Conservation (phyloP, 2,888 invertebrate genomes). For the Cryptophagus acutangulus region DNA sequence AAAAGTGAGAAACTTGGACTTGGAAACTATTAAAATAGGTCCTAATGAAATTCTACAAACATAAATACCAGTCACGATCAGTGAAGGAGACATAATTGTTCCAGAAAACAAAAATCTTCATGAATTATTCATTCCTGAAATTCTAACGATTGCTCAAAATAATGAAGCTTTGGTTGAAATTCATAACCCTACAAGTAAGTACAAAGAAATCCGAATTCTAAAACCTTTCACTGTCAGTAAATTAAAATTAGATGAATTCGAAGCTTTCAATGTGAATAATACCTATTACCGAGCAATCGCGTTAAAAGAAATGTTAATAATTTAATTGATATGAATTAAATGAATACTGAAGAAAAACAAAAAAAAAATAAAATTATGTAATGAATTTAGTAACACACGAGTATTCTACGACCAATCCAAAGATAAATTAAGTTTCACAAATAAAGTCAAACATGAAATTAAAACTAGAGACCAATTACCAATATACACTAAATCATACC, state of each 20-base stretch:
- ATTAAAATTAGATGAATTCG: no score
- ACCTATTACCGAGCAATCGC: background rate
- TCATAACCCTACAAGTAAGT: background rate
- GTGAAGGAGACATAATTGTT: background rate
- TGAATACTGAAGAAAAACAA: slow-evolving; percentile 28
- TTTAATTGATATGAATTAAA: slow-evolving; percentile 17
- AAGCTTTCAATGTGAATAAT: background rate
- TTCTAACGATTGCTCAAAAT: background rate
- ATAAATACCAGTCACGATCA: background rate
- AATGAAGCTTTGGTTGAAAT: background rate
- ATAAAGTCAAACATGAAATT: slow-evolving; percentile 29
- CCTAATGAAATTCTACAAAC: slow-evolving; percentile 1
- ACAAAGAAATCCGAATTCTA: no score
- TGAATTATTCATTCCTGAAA: background rate
- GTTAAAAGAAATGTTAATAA: slow-evolving; percentile 2
- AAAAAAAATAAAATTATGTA: slow-evolving; percentile 19
- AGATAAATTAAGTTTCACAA: slow-evolving; percentile 24
- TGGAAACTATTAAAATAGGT: background rate
- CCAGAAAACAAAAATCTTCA: background rate
- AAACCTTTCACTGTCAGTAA: no score
- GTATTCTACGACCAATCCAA: slow-evolving; percentile 26
- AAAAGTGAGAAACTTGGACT: no score
- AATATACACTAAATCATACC: slow-evolving; percentile 28
- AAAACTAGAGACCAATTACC: slow-evolving; percentile 27
- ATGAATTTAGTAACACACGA: slow-evolving; percentile 23